These are phyloP conservation scores for Coenonympha arcania DNA, from an alignment of 2,888 invertebrate genomes.

Conservation along the genomic window DNA sequence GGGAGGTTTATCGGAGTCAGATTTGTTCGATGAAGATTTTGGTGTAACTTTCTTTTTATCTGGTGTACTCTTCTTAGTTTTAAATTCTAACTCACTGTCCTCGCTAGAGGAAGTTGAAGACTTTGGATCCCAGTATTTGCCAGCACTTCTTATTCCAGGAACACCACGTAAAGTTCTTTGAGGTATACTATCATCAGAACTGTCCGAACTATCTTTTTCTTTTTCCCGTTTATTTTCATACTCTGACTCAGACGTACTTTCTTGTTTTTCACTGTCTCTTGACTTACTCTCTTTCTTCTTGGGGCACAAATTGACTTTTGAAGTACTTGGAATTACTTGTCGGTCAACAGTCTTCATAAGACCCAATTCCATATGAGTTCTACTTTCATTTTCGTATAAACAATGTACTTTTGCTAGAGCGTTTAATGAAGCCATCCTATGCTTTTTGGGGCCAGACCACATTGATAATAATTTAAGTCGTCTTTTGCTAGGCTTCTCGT, in stretches of 20 bases:
- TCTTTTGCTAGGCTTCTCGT: conserved; percentile 62
- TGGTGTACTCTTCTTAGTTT: conserved; percentile 49
- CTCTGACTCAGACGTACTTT: conserved; percentile 67
- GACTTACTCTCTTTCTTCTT: conserved; percentile 65
- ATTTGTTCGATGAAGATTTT: conserved; percentile 53
- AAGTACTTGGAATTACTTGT: conserved; percentile 68
- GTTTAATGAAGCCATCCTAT: conserved; percentile 90
- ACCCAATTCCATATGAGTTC: conserved; percentile 79
- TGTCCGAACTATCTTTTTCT: conserved; percentile 61
- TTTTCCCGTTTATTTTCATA: conserved; percentile 61
- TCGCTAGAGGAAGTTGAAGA: conserved; percentile 77
- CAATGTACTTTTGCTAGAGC: conserved; percentile 93
- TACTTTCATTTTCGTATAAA: conserved; percentile 89
- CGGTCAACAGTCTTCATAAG: conserved; percentile 66
- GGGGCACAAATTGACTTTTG: conserved; percentile 51
- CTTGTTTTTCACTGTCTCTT: conserved; percentile 58
- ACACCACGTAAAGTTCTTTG: conserved; percentile 79
- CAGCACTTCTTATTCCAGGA: conserved; percentile 82
- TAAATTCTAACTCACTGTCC: conserved; percentile 67
- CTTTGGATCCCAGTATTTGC: conserved; percentile 89
- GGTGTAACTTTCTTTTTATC: conserved; percentile 61
- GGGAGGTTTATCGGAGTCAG: conserved; percentile 69
- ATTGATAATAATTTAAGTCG: conserved; percentile 78
- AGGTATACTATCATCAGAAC: conserved; percentile 72
- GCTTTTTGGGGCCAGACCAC: conserved; percentile 85